A percentile compares a stretch with the other conserved stretches of the same genome.
Evolutionary conservation across 92 coral and sea anemone genomes (phyloP).

Genomic region (Heteractis magnifica): DNA sequence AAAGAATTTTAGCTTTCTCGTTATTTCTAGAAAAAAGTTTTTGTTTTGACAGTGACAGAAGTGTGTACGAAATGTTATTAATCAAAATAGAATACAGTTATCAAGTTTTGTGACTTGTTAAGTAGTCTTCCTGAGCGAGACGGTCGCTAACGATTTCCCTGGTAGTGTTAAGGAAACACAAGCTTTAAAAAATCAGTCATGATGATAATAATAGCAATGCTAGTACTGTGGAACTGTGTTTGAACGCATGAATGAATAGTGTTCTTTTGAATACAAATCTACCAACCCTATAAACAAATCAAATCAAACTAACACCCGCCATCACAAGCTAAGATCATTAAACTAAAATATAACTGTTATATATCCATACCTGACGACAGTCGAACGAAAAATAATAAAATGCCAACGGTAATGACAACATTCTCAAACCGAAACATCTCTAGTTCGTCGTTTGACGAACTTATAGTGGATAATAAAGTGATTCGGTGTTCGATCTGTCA

Average conservation of each 20-base stretch:
- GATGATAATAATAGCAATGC: neutral
- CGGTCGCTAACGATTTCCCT: no score
- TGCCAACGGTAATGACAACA: neutral
- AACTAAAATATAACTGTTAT: neutral
- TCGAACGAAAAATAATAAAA: neutral
- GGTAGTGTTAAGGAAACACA: neutral
- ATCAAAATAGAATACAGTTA: no score
- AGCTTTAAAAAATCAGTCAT: neutral
- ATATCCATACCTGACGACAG: slow-evolving; percentile 10
- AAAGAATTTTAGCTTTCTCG: neutral
- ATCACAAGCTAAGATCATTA: neutral
- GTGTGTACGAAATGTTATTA: neutral
- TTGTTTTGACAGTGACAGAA: neutral
- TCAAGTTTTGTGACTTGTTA: neutral
- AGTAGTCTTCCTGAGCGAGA: neutral
- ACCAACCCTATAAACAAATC: neutral
- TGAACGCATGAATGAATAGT: neutral
- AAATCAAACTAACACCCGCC: neutral
- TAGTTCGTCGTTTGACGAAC: neutral
- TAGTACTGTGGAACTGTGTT: neutral
- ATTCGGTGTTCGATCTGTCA: neutral
- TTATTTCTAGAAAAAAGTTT: neutral
- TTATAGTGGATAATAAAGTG: neutral
- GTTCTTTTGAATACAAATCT: neutral
- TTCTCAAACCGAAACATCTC: neutral